Conservation (phyloP, 1,140 invertebrate genomes). For the Cryptotermes secundus region DNA sequence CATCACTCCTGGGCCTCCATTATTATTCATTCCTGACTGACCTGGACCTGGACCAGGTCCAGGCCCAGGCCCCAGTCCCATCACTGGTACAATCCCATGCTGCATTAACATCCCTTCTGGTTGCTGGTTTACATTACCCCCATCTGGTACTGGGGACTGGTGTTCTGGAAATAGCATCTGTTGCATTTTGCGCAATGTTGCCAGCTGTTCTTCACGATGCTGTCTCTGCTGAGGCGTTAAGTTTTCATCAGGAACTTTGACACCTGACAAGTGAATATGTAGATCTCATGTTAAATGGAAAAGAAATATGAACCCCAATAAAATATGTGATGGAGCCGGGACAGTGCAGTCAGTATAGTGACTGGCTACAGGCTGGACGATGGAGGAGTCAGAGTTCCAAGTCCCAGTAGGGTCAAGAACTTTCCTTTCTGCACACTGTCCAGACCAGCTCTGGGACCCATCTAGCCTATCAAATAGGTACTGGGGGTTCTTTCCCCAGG, state of each 20-base stretch:
- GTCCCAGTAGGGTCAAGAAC: too few species aligned
- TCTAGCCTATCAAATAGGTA: too few species aligned
- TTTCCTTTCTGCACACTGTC: too few species aligned
- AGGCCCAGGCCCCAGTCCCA: not conserved
- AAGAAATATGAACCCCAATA: too few species aligned
- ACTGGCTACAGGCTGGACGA: too few species aligned
- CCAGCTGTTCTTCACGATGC: constrained; percentile 88
- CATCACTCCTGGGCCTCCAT: constrained; percentile 40
- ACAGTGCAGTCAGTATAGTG: too few species aligned
- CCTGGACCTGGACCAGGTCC: not conserved
- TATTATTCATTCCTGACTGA: constrained; percentile 3
- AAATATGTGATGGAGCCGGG: too few species aligned
- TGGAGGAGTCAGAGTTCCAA: too few species aligned
- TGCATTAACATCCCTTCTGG: constrained; percentile 28
- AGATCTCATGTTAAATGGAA: not conserved
- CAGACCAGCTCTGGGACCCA: too few species aligned
- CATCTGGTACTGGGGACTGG: constrained; percentile 46
- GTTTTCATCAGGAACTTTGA: constrained; percentile 94
- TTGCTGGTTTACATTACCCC: constrained; percentile 36
- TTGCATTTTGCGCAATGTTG: constrained; percentile 89
- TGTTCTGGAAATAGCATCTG: constrained; percentile 87
- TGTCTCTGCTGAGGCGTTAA: constrained; percentile 93
- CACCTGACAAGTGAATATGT: constrained; percentile 57
- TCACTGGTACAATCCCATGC: not conserved
- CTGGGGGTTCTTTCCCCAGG: too few species aligned